A percentile compares a stretch with the other conserved stretches of the same genome.
These are phyloP conservation scores for Apis dorsata DNA, from an alignment of 1,140 invertebrate genomes.

Conservation along the genomic window DNA sequence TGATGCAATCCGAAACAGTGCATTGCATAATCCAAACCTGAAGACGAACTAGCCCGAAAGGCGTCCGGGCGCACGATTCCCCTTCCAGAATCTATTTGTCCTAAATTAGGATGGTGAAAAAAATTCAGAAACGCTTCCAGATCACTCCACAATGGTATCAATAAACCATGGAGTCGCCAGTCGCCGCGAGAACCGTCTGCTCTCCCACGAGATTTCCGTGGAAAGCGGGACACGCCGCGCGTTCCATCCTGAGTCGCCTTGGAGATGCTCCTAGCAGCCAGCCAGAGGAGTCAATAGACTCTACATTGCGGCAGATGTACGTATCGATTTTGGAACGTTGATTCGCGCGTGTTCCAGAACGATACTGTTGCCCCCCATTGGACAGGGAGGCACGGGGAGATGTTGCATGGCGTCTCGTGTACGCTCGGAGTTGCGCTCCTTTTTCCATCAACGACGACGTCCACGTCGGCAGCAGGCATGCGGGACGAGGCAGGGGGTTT, in stretches of 20 bases:
- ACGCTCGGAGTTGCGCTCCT: not conserved
- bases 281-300: slow-evolving; percentile 59
- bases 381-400: slow-evolving; percentile 12
- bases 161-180: slow-evolving; percentile 5
- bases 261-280: slow-evolving; percentile 35
- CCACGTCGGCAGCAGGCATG: slow-evolving; percentile 62
- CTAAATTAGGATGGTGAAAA: not conserved
- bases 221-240: slow-evolving; percentile 49
- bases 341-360: slow-evolving; percentile 63
- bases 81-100: not conserved
- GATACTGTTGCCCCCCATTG: slow-evolving; percentile 49
- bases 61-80: not conserved
- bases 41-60: not conserved
- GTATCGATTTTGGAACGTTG: slow-evolving; percentile 63
- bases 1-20: not conserved
- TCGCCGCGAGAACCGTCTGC: not conserved
- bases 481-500: slow-evolving; percentile 64
- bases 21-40: not conserved
- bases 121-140: not conserved
- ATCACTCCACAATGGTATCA: not conserved
- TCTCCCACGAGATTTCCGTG: slow-evolving; percentile 28
- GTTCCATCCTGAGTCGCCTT: slow-evolving; percentile 63
- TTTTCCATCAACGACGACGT: not conserved
- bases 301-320: slow-evolving; percentile 61
- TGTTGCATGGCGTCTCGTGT: not conserved